Percentiles rank a stretch among this genome's conserved stretches.
These are phyloP conservation scores for Campylomormyrus tamandua DNA, from an alignment of 2,113 vertebrate genomes.

Conservation along the genomic window DNA sequence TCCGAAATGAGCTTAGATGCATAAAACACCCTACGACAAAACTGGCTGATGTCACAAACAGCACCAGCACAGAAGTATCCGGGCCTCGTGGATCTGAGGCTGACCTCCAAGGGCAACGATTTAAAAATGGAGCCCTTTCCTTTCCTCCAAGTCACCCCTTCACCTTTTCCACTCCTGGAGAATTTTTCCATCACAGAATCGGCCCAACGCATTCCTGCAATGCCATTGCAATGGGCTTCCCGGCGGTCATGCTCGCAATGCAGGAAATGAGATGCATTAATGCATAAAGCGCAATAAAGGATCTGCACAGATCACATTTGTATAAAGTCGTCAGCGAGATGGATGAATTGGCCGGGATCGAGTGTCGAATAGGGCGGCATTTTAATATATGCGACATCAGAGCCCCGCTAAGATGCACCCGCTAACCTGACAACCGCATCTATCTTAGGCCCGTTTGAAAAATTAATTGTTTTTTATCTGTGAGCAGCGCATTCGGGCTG, in stretches of 20 bases:
- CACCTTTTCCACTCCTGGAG: not conserved
- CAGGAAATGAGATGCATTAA: conserved; percentile 1
- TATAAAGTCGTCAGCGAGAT: conserved; percentile 66
- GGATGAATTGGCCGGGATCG: conserved; percentile 56
- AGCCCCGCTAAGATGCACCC: conserved; percentile 45
- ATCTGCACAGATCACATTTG: conserved; percentile 59
- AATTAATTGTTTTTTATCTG: conserved; percentile 57
- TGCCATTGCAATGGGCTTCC: not conserved
- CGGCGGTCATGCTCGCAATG: not conserved
- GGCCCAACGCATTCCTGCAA: not conserved
- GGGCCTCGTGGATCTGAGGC: not conserved
- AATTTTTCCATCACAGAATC: not conserved
- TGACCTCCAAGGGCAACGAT: not conserved
- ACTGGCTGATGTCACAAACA: not conserved
- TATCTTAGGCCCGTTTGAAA: conserved; percentile 69
- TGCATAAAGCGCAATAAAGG: conserved; percentile 7
- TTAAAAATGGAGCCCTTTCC: not conserved
- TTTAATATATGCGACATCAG: conserved; percentile 45
- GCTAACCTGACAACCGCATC: conserved; percentile 75
- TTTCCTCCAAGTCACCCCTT: not conserved
- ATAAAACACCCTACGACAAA: not conserved
- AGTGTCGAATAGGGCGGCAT: not conserved
- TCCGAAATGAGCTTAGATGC: not conserved
- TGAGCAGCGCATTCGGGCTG: conserved; percentile 37
- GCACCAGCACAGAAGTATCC: not conserved